phyloP scores from a whole-genome alignment of 1,140 invertebrate species.

The Eumaeus atala region DNA sequence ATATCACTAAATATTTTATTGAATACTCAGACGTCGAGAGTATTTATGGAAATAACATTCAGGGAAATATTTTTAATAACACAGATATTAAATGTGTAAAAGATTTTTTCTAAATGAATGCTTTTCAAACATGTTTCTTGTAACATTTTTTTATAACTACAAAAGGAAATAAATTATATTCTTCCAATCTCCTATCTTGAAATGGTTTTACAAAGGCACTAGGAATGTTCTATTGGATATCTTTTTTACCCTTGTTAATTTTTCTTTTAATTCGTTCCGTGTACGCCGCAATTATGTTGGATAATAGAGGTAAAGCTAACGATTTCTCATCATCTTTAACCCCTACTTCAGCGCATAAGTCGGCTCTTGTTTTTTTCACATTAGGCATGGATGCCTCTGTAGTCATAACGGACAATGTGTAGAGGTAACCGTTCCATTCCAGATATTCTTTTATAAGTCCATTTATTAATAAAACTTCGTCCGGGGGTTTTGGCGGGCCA shows the following conservation, averaged over 20 bases:
- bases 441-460: constrained; percentile 73
- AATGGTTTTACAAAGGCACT: no score
- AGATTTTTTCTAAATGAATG: no score
- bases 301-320: constrained; percentile 46
- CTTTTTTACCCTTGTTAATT: constrained; percentile 48
- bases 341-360: constrained; percentile 52
- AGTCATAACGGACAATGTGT: constrained; percentile 68
- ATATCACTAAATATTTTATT: no score
- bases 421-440: constrained; percentile 75
- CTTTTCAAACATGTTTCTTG: no score
- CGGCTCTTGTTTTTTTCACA: constrained; percentile 33
- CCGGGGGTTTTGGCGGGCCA: constrained; percentile 46
- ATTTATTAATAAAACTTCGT: constrained; percentile 71
- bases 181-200: no score
- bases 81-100: no score
- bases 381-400: constrained; percentile 55
- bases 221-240: constrained; percentile 17
- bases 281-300: constrained; percentile 59
- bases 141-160: no score
- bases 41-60: no score
- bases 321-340: constrained; percentile 63
- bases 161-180: no score
- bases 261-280: constrained; percentile 62
- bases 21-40: no score
- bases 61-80: no score